Conservation (phyloP, 2,797 vertebrate species). For the Dipus sagitta region DNA sequence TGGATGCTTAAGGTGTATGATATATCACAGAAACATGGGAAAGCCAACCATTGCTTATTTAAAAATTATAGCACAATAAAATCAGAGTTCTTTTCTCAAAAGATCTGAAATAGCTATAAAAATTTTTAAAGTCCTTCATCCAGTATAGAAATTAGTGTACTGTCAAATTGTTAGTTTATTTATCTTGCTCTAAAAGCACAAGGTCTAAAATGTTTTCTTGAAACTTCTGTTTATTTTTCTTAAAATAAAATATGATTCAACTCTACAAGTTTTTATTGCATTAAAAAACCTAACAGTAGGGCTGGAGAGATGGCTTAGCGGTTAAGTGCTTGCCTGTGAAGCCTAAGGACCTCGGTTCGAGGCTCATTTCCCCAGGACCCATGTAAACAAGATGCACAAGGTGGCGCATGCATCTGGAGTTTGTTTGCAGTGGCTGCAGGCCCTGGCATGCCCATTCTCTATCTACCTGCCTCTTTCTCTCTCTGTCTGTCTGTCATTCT, state of each 20-base stretch:
- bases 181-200: slow-evolving; percentile 57
- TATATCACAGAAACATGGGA: slow-evolving; percentile 23
- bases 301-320: too few relatives aligned
- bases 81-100: slow-evolving; percentile 13
- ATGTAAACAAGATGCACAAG: too few relatives aligned
- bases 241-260: slow-evolving; percentile 27
- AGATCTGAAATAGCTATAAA: slow-evolving; percentile 37
- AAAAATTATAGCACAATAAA: slow-evolving; percentile 3
- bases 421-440: too few relatives aligned
- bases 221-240: slow-evolving; percentile 60
- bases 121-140: slow-evolving; percentile 44
- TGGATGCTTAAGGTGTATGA: slow-evolving; percentile 40
- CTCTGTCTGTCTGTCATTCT: too few relatives aligned
- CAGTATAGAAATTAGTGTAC: background rate
- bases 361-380: too few relatives aligned
- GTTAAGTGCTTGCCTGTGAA: too few relatives aligned
- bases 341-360: too few relatives aligned
- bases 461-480: too few relatives aligned
- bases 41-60: slow-evolving; percentile 6
- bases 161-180: slow-evolving; percentile 48
- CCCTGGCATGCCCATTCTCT: too few relatives aligned
- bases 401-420: too few relatives aligned
- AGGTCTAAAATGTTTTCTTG: slow-evolving; percentile 52
- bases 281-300: slow-evolving; percentile 25
- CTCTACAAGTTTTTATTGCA: background rate